Evolutionary conservation across 1,140 invertebrate species (phyloP).

Genomic region (Copidosoma floridanum): DNA sequence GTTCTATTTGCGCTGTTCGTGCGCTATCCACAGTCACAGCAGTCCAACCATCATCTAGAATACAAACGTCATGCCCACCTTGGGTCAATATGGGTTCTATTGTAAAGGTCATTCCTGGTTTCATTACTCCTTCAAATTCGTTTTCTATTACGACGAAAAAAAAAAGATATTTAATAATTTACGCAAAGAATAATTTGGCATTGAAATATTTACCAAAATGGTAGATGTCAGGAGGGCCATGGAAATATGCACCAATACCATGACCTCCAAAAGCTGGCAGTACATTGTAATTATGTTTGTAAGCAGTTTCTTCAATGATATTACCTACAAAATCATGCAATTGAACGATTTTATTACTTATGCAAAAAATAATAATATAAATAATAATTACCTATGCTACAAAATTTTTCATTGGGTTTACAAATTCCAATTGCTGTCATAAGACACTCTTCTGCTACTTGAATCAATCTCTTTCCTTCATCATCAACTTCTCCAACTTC

Average conservation of each 20-base stretch:
- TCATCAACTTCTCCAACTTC: conserved; percentile 79
- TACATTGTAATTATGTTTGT: conserved; percentile 64
- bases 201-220: conserved; percentile 63
- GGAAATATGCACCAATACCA: conserved; percentile 90
- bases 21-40: conserved; percentile 74
- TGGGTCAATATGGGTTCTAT: conserved; percentile 87
- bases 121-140: conserved; percentile 71
- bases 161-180: conserved; percentile 6
- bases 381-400: conserved; percentile 66
- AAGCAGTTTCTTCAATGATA: conserved; percentile 66
- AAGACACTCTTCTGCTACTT: conserved; percentile 70
- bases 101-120: conserved; percentile 88
- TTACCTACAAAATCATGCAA: conserved; percentile 51
- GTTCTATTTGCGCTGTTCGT: conserved; percentile 86
- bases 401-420: conserved; percentile 71
- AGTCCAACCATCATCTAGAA: conserved; percentile 88
- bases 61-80: conserved; percentile 65
- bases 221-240: conserved; percentile 86
- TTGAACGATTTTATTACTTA: conserved; percentile 7
- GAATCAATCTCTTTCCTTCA: conserved; percentile 67
- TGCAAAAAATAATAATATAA: background rate
- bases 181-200: background rate
- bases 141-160: conserved; percentile 60
- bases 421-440: conserved; percentile 75
- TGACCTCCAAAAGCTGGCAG: conserved; percentile 84